Evolutionary conservation across 2,797 vertebrate species (phyloP).

Genomic region (Numenius phaeopus): DNA sequence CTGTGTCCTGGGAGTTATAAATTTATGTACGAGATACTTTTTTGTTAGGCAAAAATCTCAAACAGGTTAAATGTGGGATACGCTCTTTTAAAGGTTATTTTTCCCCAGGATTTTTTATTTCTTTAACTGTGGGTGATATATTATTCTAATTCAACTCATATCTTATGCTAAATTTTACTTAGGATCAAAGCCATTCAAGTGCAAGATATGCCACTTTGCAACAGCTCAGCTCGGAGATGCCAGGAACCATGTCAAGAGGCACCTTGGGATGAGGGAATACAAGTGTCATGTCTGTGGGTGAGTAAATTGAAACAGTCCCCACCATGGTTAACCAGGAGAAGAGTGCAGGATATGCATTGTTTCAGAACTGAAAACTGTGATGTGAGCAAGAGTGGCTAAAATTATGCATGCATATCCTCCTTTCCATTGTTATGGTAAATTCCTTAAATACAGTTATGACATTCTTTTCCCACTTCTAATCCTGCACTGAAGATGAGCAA

Average conservation of each 20-base stretch:
- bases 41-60: constrained; percentile 62
- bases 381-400: constrained; percentile 80
- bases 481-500: constrained; percentile 84
- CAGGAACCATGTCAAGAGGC: constrained; percentile 98
- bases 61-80: constrained; percentile 64
- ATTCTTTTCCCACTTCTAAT: constrained; percentile 85
- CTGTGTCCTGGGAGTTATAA: constrained; percentile 38
- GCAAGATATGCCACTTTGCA: constrained; percentile 99
- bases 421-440: constrained; percentile 88
- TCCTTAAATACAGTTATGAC: constrained; percentile 88
- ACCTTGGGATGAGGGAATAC: constrained; percentile 99
- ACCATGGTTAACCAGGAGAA: constrained; percentile 55
- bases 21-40: constrained; percentile 34
- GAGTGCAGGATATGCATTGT: constrained; percentile 74
- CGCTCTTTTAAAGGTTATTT: constrained; percentile 60
- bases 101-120: constrained; percentile 61
- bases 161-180: constrained; percentile 82
- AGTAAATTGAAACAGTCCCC: constrained; percentile 82
- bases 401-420: constrained; percentile 83
- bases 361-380: constrained; percentile 74
- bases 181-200: constrained; percentile 99
- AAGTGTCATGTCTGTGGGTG: constrained; percentile 99
- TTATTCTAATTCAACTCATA: constrained; percentile 78
- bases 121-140: constrained; percentile 63
- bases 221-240: constrained; percentile 98